Evolutionary conservation across 2,113 vertebrate genomes (phyloP), one percentile per base, ranked within the genome.

Genomic region (Eudorcas thomsonii): DNA sequence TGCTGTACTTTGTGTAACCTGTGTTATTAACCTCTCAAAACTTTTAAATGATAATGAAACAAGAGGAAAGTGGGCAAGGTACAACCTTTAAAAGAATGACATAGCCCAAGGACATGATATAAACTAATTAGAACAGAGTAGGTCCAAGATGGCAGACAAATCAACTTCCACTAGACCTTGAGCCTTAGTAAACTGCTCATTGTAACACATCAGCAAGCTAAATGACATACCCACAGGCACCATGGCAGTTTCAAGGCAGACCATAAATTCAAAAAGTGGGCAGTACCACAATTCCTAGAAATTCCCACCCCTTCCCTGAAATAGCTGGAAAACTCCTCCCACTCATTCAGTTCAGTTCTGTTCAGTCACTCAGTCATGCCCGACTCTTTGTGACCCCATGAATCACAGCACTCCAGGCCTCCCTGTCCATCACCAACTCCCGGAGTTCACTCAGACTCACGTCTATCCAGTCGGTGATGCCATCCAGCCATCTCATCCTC

Each of bases 401-500:
- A 30, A 62, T 15, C 2, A 0, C 13, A 62, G 13, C 59, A 30
- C 6, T 0, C 13, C 59, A 15, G 59, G 59, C 59, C 13, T 30
- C 59, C 28, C 59, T 62, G 59, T 62, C 28, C 6, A 62, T 62
- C 28, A 60, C 59, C 59, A 30, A 3, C 5, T 30, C 59, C 26
- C 0, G 2, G 59, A 60, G 59, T 14, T 60, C 59, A 60, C 59
- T 0, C 26, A 60, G 0, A 60, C 26, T 60, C 26, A 60, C 0
- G 2, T 60, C 2, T 26, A 60, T 60, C 0, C 4, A 60, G 59
- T 30, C 25, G 0, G 26, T 6, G 26, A 59, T 28, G 26, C 59
- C 11, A 60, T 60, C 26, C 59, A 60, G 26, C 59, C 59, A 14
- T 60, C 59, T 60, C 59, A 60, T 60, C 12, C 59, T 28, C 59